These are phyloP conservation scores for Philantomba maxwellii DNA, from an alignment of 2,113 vertebrate genomes.

Conservation along the genomic window DNA sequence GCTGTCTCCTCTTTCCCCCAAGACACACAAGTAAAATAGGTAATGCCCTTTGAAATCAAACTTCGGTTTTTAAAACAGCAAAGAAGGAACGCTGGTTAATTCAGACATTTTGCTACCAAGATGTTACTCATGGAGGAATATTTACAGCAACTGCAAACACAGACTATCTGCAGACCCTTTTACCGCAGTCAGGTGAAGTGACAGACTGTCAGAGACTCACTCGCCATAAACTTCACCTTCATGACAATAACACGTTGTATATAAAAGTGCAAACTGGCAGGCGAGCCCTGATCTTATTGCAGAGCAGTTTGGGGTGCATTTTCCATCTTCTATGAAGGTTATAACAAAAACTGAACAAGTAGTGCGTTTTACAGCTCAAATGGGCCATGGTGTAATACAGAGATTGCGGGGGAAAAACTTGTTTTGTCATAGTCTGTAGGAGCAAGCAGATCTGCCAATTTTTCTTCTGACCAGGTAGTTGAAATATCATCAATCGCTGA, in stretches of 20 bases:
- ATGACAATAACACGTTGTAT: not conserved
- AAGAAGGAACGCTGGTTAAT: conserved; percentile 19
- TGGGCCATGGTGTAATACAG: conserved; percentile 2
- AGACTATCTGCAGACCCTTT: conserved; percentile 6
- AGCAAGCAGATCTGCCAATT: not conserved
- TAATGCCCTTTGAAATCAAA: conserved; percentile 51
- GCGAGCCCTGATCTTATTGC: not conserved
- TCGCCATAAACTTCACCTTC: not conserved
- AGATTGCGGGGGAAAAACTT: not conserved
- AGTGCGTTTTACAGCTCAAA: not conserved
- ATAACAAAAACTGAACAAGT: not conserved
- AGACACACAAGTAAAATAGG: conserved; percentile 36
- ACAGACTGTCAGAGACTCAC: conserved; percentile 32
- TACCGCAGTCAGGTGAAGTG: not conserved
- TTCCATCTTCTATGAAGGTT: conserved; percentile 24
- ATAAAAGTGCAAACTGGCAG: not conserved
- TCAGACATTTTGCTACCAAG: conserved; percentile 36
- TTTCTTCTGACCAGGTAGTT: not conserved
- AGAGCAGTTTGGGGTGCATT: not conserved
- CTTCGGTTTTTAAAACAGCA: conserved; percentile 38
- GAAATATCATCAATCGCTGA: not conserved
- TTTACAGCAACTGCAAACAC: not conserved
- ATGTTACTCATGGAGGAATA: not conserved
- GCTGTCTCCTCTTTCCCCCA: conserved; percentile 39
- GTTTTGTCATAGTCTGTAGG: not conserved